Evolutionary conservation across 2,888 invertebrate genomes (phyloP).

Genomic region (Leptinotarsa tumamoca): DNA sequence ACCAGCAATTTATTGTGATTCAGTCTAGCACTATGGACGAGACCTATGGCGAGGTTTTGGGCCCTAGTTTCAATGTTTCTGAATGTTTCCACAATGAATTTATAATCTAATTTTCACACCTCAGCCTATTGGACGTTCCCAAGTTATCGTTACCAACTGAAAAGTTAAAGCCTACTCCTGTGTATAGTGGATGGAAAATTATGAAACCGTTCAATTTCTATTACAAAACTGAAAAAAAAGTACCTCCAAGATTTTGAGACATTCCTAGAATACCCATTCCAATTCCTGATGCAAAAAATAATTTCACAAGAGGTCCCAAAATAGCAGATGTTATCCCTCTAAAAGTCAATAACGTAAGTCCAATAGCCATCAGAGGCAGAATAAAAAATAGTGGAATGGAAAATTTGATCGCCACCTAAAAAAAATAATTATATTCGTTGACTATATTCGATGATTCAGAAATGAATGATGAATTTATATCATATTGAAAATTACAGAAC

Average conservation of each 20-base stretch:
- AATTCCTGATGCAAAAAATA: slow-evolving; percentile 35
- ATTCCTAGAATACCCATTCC: slow-evolving; percentile 44
- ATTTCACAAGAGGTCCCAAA: slow-evolving; percentile 41
- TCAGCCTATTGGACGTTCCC: too few species aligned
- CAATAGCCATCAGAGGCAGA: slow-evolving; percentile 17
- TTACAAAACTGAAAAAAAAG: not conserved
- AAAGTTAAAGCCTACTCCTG: too few species aligned
- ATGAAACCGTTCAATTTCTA: not conserved
- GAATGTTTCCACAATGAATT: too few species aligned
- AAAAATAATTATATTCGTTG: not conserved
- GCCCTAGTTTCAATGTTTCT: too few species aligned
- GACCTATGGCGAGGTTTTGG: too few species aligned
- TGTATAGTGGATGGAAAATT: too few species aligned
- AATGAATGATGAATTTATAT: too few species aligned
- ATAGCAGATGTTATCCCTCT: slow-evolving; percentile 28
- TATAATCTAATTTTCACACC: too few species aligned
- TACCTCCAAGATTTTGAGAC: slow-evolving; percentile 41
- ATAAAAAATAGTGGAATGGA: slow-evolving; percentile 25
- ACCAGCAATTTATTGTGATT: too few species aligned
- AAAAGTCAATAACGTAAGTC: not conserved
- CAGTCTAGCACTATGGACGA: too few species aligned
- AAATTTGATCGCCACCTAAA: slow-evolving; percentile 17
- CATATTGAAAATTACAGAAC: too few species aligned
- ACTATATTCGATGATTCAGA: not conserved
- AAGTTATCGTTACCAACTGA: too few species aligned